Conservation (phyloP, 2,888 invertebrate species). For the Andricus quercusramuli region DNA sequence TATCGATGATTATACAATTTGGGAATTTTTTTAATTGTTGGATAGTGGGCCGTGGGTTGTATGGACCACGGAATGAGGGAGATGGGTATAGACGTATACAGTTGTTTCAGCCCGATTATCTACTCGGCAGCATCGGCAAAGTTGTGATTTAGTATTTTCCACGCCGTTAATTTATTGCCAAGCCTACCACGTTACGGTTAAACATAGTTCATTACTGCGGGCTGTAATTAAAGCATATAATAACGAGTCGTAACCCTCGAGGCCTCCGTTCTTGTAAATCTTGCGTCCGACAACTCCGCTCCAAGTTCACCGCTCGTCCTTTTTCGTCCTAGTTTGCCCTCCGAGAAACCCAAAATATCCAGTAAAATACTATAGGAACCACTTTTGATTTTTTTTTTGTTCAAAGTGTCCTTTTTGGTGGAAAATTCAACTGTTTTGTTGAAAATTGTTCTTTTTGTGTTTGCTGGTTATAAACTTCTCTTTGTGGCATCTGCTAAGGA, state of each 20-base stretch:
- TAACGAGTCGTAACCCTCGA: slow-evolving; percentile 75
- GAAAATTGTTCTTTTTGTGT: no score
- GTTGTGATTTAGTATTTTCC: slow-evolving; percentile 78
- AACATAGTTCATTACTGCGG: slow-evolving; percentile 77
- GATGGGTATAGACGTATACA: slow-evolving; percentile 61
- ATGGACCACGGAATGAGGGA: background rate
- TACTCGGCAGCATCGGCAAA: slow-evolving; percentile 77
- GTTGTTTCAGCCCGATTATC: slow-evolving; percentile 75
- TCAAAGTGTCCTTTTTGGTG: no score
- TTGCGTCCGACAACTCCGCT: slow-evolving; percentile 68
- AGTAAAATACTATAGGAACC: background rate
- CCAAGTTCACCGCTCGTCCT: slow-evolving; percentile 49
- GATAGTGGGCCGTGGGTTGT: background rate
- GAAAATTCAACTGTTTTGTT: no score
- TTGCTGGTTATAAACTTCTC: no score
- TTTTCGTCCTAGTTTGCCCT: slow-evolving; percentile 54
- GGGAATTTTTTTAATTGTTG: background rate
- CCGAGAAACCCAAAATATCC: slow-evolving; percentile 15
- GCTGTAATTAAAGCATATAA: slow-evolving; percentile 77
- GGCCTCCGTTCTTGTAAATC: slow-evolving; percentile 75
- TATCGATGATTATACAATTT: background rate
- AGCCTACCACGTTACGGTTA: slow-evolving; percentile 77
- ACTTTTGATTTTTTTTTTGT: no score
- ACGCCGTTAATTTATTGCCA: slow-evolving; percentile 76
- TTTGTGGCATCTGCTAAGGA: no score